These are phyloP conservation scores for Nesidiocoris tenuis DNA, from an alignment of 2,888 invertebrate species.

Conservation along the genomic window DNA sequence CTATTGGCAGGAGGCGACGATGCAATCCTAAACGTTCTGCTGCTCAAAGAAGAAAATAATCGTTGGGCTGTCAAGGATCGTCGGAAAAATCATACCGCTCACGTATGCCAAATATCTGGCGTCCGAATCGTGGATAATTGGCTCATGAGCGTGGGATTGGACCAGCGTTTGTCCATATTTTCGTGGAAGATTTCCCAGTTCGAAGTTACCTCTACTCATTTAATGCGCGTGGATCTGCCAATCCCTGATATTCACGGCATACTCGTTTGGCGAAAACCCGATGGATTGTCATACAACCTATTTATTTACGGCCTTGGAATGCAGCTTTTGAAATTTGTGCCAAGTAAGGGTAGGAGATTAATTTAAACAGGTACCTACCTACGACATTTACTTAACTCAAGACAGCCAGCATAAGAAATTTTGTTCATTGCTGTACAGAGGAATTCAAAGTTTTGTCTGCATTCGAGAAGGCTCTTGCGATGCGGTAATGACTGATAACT, in stretches of 20 bases:
- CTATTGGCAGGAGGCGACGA: conserved; percentile 14
- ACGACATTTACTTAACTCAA: too few relatives aligned
- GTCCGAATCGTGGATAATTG: conserved; percentile 5
- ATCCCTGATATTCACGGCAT: conserved; percentile 30
- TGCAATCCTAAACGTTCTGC: background rate
- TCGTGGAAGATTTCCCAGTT: background rate
- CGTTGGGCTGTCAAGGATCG: background rate
- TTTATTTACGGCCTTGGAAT: conserved; percentile 20
- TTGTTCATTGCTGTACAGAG: too few relatives aligned
- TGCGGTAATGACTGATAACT: too few relatives aligned
- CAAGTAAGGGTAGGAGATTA: too few relatives aligned
- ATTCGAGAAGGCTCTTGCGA: too few relatives aligned
- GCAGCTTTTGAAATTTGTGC: conserved; percentile 15
- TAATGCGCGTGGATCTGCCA: background rate
- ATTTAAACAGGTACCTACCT: too few relatives aligned
- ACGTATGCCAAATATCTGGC: conserved; percentile 18
- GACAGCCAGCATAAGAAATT: too few relatives aligned
- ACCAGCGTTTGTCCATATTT: conserved; percentile 14
- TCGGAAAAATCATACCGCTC: conserved; percentile 4
- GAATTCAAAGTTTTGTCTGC: too few relatives aligned
- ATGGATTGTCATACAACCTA: background rate
- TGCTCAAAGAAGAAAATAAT: background rate
- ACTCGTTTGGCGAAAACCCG: background rate
- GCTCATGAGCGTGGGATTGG: conserved; percentile 24
- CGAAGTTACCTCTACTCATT: background rate